phyloP scores from a whole-genome alignment of 2,888 invertebrate genomes.

The Polydrusus tereticollis region DNA sequence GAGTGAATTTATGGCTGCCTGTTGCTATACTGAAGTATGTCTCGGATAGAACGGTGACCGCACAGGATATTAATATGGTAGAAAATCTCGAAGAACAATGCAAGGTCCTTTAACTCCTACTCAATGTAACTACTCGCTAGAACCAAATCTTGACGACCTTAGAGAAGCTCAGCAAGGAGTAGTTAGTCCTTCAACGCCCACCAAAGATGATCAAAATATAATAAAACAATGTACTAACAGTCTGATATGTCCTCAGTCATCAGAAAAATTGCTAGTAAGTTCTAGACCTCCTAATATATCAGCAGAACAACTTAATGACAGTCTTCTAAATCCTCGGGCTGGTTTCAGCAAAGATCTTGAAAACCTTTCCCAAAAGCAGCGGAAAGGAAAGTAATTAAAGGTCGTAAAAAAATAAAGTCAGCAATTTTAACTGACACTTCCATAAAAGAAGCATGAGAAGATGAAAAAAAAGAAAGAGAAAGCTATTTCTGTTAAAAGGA shows the following conservation, averaged over 20 bases:
- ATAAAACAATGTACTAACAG: neutral
- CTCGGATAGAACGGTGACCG: neutral
- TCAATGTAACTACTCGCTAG: too few species aligned
- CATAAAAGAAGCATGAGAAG: neutral
- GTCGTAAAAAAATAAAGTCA: neutral
- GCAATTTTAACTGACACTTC: slow-evolving; percentile 28
- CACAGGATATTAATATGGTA: neutral
- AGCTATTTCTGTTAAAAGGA: too few species aligned
- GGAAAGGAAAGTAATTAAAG: neutral
- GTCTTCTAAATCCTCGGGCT: neutral
- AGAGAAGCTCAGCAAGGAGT: neutral
- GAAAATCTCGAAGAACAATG: neutral
- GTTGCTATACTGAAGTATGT: neutral
- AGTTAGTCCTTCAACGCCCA: neutral
- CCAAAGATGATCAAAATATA: too few species aligned
- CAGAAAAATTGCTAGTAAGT: too few species aligned
- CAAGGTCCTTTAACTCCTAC: too few species aligned
- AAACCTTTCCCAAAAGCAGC: slow-evolving; percentile 14
- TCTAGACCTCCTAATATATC: neutral
- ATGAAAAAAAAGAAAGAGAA: neutral
- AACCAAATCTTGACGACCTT: neutral
- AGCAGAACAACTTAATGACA: too few species aligned
- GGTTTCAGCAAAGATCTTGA: neutral
- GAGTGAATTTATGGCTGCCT: neutral
- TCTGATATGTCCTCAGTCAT: too few species aligned